Conservation (phyloP, 2,888 invertebrate species). For the Mimas tiliae region DNA sequence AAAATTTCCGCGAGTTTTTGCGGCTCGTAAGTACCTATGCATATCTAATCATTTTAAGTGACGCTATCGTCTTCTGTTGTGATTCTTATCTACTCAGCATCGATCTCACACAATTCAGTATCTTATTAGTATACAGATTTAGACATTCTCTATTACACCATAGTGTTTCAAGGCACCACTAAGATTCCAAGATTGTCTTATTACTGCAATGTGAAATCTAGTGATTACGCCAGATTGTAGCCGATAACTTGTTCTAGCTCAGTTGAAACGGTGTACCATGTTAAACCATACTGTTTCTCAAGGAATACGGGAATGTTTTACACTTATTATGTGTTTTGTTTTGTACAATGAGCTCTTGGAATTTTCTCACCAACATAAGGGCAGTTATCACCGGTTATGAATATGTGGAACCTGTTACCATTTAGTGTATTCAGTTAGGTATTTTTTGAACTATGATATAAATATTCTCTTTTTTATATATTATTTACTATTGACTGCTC, state of each 20-base stretch:
- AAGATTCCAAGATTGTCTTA: conserved; percentile 8
- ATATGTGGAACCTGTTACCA: background rate
- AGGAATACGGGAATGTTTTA: conserved; percentile 9
- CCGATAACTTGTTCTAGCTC: background rate
- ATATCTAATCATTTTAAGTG: conserved; percentile 1
- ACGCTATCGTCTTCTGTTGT: conserved; percentile 11
- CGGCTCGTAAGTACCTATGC: background rate
- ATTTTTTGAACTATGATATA: no score
- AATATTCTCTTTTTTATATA: no score
- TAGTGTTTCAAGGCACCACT: background rate
- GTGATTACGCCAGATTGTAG: conserved; percentile 1
- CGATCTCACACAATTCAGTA: background rate
- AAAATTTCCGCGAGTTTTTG: conserved; percentile 4
- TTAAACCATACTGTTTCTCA: conserved; percentile 3
- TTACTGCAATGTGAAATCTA: conserved; percentile 1
- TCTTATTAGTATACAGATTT: conserved; percentile 10
- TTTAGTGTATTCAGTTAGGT: background rate
- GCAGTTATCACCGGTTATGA: background rate
- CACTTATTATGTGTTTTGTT: conserved; percentile 20
- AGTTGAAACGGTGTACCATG: conserved; percentile 1
- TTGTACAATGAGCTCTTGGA: conserved; percentile 9
- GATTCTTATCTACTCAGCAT: conserved; percentile 1
- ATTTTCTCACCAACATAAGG: conserved; percentile 6
- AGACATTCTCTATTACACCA: background rate
- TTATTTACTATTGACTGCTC: no score